Base-by-base conservation (phyloP, 2,113 vertebrate genomes). In the Otocyon megalotis region DNA sequence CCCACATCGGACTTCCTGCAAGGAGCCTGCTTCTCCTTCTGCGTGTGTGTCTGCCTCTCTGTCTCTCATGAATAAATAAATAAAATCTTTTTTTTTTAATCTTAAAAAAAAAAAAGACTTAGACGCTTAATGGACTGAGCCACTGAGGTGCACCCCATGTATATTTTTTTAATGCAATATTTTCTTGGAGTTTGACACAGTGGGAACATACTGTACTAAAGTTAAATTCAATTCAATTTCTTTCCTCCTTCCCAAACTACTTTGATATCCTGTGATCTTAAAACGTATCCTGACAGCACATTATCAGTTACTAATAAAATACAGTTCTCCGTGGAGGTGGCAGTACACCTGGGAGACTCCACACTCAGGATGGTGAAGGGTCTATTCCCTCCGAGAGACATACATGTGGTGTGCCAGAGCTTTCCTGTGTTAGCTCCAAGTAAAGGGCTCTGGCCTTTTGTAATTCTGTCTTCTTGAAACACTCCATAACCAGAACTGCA, bases 381-480 rank as follows among this genome's bases (percentile, higher is more conserved):
- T 10, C 30, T 30, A 43, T 30, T 56, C 15, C 28, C 5, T 28
- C 20, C 1, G 26, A 7, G 9, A 65, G 63, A 65, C 17, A 4
- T 6, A 5, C 11, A 19, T 13, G 11, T 30, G 17, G 28, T 22
- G 2, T 9, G 11, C 62, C 62, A 0, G 1, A 0, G 17, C 24
- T n/a, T 60, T n/a, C 16, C 30, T 4, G 3, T 11, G 0, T 43
- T 72, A 8, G 60, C n/a, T 37, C 16, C n/a, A 11, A 32, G 16
- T 7, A 4, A 28, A 5, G 17, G 22, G 4, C 10, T 22, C 10
- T 63, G 53, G 60, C 4, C 32, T 60, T 8, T 35, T 10, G 11
- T 10, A 16, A 9, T 8, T 22, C 74, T 60, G 28, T 43, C 1
- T 65, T 77, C 43, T 35, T 22, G 63, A 50, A 37, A 58, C 3